phyloP scores from a whole-genome alignment of 2,113 vertebrate genomes.

The Phylloscopus trochilus region DNA sequence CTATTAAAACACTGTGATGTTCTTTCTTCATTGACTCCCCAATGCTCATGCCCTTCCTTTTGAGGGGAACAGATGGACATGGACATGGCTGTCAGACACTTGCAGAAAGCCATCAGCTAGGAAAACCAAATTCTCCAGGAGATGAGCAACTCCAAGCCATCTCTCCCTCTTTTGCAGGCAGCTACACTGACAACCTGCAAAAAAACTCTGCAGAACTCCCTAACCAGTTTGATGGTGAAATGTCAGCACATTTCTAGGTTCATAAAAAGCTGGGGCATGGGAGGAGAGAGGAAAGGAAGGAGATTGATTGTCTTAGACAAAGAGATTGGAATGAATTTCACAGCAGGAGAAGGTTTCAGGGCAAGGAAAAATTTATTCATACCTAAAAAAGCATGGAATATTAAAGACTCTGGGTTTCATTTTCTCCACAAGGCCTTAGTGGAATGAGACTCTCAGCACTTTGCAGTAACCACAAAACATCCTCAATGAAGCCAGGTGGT shows the following conservation, averaged over 20 bases:
- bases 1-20: background rate
- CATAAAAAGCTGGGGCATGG: background rate
- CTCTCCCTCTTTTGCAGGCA: background rate
- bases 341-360: background rate
- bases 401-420: background rate
- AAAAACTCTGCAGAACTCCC: background rate
- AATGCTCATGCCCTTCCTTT: background rate
- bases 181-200: background rate
- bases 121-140: background rate
- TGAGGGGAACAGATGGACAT: background rate
- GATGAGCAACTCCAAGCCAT: background rate
- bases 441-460: background rate
- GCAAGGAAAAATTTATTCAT: slow-evolving; percentile 31
- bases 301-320: background rate
- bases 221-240: background rate
- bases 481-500: background rate
- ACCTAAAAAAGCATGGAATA: slow-evolving; percentile 13
- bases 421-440: background rate
- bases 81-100: background rate
- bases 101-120: background rate
- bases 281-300: background rate
- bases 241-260: slow-evolving; percentile 22
- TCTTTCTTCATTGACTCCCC: background rate
- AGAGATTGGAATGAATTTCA: slow-evolving; percentile 8
- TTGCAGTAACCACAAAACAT: background rate